Conservation (phyloP, 2,113 vertebrate species). For the Sterna hirundo region DNA sequence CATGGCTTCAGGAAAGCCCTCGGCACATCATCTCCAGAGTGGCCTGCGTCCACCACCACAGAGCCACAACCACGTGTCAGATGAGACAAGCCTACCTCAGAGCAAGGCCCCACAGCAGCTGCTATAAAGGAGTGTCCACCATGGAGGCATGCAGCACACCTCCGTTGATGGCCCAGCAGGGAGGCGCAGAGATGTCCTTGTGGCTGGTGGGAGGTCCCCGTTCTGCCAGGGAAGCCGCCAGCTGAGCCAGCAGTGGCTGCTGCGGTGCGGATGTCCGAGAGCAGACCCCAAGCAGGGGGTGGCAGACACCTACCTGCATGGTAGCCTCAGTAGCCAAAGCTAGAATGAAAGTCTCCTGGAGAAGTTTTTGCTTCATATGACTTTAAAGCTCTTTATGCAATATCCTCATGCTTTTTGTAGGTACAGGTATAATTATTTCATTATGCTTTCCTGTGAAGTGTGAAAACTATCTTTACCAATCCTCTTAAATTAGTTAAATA, state of each 20-base stretch:
- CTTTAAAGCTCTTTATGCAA: conserved; percentile 73
- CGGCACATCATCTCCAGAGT: background rate
- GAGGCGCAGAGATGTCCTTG: background rate
- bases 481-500: conserved; percentile 83
- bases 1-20: background rate
- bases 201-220: accelerated
- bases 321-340: background rate
- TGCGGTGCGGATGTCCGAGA: background rate
- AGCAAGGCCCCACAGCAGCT: background rate
- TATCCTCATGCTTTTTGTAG: conserved; percentile 78
- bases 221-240: too few species aligned
- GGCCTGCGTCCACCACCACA: too few species aligned
- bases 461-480: conserved; percentile 84
- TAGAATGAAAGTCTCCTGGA: background rate
- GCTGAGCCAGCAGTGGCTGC: background rate
- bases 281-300: background rate
- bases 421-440: conserved; percentile 83
- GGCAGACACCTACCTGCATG: background rate
- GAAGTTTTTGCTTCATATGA: conserved; percentile 55
- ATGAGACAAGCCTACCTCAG: background rate
- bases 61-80: too few species aligned
- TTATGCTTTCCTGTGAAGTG: conserved; percentile 86
- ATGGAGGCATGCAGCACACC: background rate
- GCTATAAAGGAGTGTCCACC: accelerated
- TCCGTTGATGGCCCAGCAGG: accelerated